Evolutionary conservation across 2,797 vertebrate genomes (phyloP).

Genomic region (Thripadectes ignobilis): DNA sequence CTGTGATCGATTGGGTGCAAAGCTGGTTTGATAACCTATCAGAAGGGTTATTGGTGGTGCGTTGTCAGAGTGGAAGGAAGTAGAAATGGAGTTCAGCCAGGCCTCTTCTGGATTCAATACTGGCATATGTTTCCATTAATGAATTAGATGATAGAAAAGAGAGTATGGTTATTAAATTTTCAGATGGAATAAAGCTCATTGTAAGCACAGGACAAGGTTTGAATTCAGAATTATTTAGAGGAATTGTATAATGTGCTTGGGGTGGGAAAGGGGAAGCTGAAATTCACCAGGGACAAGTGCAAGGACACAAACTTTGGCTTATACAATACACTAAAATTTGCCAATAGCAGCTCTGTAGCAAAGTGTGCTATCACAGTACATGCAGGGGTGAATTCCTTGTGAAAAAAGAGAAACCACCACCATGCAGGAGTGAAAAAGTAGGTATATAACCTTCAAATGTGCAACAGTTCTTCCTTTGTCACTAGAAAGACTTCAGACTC

Average conservation of each 20-base stretch:
- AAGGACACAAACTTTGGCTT: background rate
- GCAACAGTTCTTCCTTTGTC: background rate
- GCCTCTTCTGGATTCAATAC: background rate
- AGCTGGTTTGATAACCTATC: background rate
- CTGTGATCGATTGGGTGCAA: background rate
- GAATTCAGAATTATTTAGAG: constrained; percentile 20
- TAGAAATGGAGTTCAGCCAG: constrained; percentile 24
- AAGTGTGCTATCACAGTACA: background rate
- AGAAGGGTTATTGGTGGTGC: background rate
- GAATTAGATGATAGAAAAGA: constrained; percentile 10
- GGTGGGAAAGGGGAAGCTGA: background rate
- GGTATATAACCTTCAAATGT: background rate
- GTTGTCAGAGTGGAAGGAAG: constrained; percentile 13
- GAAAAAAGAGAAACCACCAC: background rate
- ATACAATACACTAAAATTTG: background rate
- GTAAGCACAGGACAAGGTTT: background rate
- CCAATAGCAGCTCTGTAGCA: background rate
- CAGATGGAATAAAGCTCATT: background rate
- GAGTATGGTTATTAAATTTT: constrained; percentile 50
- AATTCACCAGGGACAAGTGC: background rate
- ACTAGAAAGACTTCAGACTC: background rate
- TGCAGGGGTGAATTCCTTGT: background rate
- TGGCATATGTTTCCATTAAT: constrained; percentile 31
- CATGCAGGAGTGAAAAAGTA: background rate
- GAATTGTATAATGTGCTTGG: background rate